Conservation (phyloP, 2,113 vertebrate species). For the Nesogale talazaci region DNA sequence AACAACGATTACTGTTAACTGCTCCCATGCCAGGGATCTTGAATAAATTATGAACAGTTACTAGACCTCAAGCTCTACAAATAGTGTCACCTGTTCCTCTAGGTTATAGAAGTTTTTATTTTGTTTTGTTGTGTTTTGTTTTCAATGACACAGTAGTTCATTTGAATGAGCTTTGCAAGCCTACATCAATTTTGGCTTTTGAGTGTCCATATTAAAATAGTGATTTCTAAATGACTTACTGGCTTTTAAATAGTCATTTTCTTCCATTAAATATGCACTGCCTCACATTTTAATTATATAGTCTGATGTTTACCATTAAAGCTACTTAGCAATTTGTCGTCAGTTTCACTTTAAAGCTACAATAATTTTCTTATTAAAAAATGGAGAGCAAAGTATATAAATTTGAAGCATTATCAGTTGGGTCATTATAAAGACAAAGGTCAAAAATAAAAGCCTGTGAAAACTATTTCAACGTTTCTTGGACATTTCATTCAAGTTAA, state of each 20-base stretch:
- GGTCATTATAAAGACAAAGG: slow-evolving; percentile 47
- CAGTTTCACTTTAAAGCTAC: slow-evolving; percentile 38
- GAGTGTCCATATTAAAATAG: slow-evolving; percentile 25
- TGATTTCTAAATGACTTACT: slow-evolving; percentile 22
- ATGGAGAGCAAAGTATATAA: slow-evolving; percentile 30
- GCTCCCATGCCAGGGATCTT: neutral
- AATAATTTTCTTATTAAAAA: slow-evolving; percentile 60
- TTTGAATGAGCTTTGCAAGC: slow-evolving; percentile 40
- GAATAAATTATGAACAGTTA: neutral
- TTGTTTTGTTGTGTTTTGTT: neutral
- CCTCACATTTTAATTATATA: slow-evolving; percentile 55
- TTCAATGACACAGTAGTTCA: neutral
- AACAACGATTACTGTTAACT: neutral
- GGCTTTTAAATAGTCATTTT: slow-evolving; percentile 34
- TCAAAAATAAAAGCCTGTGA: slow-evolving; percentile 49
- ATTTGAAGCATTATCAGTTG: slow-evolving; percentile 11
- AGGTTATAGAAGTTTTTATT: neutral
- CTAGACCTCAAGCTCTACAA: neutral
- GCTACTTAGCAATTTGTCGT: slow-evolving; percentile 50
- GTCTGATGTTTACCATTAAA: slow-evolving; percentile 53
- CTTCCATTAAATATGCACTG: slow-evolving; percentile 32
- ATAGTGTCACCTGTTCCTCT: neutral
- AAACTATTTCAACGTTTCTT: slow-evolving; percentile 37
- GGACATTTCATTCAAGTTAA: neutral
- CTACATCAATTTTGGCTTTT: slow-evolving; percentile 31